Percentiles rank a stretch among this genome's conserved stretches.
Conservation (phyloP, 1,140 invertebrate genomes). For the Andricus grossulariae region DNA sequence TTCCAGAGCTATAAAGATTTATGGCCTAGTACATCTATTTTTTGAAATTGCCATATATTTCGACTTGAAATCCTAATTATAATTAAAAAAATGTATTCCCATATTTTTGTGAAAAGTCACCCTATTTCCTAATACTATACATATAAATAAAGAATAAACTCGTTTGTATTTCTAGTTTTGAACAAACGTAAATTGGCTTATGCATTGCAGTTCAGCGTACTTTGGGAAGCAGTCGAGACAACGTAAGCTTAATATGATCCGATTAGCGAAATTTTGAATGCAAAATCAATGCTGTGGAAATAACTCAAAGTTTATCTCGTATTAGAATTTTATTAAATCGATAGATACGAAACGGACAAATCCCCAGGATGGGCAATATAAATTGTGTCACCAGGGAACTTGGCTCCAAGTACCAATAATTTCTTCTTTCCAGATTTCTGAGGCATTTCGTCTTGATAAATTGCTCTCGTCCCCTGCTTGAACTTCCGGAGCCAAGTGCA, state of each 20-base stretch:
- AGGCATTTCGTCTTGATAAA: conserved; percentile 27
- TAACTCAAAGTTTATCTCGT: conserved; percentile 15
- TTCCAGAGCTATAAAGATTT: too few relatives aligned
- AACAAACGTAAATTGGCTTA: not conserved
- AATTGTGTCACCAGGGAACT: conserved; percentile 27
- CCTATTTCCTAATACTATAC: too few relatives aligned
- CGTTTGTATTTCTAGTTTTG: too few relatives aligned
- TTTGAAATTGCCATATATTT: too few relatives aligned
- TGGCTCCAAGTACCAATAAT: conserved; percentile 30
- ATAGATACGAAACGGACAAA: not conserved
- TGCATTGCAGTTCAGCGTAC: not conserved
- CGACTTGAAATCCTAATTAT: too few relatives aligned
- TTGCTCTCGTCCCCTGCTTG: conserved; percentile 11
- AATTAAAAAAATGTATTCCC: too few relatives aligned
- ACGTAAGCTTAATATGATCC: not conserved
- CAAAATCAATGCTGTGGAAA: conserved; percentile 2
- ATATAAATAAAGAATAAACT: too few relatives aligned
- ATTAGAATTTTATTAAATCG: conserved; percentile 25
- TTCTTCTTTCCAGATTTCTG: conserved; percentile 12
- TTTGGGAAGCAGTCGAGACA: not conserved
- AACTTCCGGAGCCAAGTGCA: conserved; percentile 16
- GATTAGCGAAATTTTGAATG: conserved; percentile 8
- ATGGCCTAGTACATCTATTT: too few relatives aligned
- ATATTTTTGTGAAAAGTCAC: too few relatives aligned
- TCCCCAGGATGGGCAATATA: not conserved